Evolutionary conservation across 2,888 invertebrate genomes (phyloP).

Genomic region (Hydrotaea cyrtoneurina): DNA sequence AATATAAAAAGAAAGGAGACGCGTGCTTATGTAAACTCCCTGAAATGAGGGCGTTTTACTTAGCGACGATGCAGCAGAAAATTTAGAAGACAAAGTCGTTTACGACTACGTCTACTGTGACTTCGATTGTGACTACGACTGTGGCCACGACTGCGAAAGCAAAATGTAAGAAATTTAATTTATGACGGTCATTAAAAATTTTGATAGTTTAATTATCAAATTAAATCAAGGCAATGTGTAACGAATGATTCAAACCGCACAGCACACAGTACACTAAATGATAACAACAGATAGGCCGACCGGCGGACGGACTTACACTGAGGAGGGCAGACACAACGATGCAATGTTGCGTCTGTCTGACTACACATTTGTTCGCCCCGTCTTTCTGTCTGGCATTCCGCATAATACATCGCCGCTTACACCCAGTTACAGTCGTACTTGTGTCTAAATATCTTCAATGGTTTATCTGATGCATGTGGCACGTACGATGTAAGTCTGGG

Average conservation of each 20-base stretch:
- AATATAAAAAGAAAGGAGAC: too few species aligned
- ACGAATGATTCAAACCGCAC: constrained; percentile 28
- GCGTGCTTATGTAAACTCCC: background rate
- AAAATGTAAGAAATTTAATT: constrained; percentile 42
- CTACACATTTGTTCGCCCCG: background rate
- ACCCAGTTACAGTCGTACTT: background rate
- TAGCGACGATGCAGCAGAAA: background rate
- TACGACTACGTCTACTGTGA: background rate
- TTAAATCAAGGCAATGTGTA: constrained; percentile 56
- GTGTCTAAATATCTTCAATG: background rate
- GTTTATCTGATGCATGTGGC: background rate
- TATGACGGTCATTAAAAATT: constrained; percentile 41
- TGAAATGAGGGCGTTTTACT: background rate
- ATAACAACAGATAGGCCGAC: background rate
- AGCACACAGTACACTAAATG: background rate
- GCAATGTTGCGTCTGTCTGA: constrained; percentile 14
- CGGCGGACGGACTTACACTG: background rate
- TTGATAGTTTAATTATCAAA: constrained; percentile 57
- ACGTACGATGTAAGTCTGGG: background rate
- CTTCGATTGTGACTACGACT: background rate
- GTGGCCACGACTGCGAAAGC: background rate
- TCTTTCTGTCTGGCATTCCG: constrained; percentile 6
- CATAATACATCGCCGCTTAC: background rate
- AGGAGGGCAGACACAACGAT: background rate
- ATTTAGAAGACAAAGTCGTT: background rate